A percentile compares a stretch with the other conserved stretches of the same genome.
Conservation (phyloP, 2,888 invertebrate genomes). For the Napeogenes sylphis region DNA sequence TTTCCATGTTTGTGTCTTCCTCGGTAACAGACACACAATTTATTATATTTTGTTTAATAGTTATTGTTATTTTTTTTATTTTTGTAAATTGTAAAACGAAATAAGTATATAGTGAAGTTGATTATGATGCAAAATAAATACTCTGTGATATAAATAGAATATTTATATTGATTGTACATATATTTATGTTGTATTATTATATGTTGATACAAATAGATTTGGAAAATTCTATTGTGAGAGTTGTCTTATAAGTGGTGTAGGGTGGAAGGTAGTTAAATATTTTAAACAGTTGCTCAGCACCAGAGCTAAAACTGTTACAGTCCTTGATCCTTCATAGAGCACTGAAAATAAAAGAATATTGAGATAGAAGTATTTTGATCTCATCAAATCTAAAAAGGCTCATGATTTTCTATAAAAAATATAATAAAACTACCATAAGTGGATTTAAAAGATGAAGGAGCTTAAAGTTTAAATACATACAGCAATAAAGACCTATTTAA, state of each 20-base stretch:
- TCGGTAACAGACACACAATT: neutral
- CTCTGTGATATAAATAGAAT: constrained; percentile 60
- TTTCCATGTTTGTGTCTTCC: neutral
- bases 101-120: constrained; percentile 28
- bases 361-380: no score
- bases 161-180: constrained; percentile 25
- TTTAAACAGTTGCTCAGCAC: constrained; percentile 43
- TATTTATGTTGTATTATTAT: neutral
- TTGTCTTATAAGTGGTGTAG: constrained; percentile 47
- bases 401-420: no score
- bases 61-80: neutral
- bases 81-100: constrained; percentile 2
- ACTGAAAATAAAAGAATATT: constrained; percentile 58
- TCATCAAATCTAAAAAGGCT: no score
- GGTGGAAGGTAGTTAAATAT: constrained; percentile 47
- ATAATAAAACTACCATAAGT: no score
- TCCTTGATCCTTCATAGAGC: constrained; percentile 67
- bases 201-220: neutral
- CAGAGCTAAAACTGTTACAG: constrained; percentile 42
- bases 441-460: no score
- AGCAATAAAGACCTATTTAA: no score
- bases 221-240: constrained; percentile 32
- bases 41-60: constrained; percentile 1
- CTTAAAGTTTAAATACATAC: no score
- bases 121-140: constrained; percentile 66